phyloP scores from a whole-genome alignment of 2,888 invertebrate species.

The Drosophila austrosaltans region DNA sequence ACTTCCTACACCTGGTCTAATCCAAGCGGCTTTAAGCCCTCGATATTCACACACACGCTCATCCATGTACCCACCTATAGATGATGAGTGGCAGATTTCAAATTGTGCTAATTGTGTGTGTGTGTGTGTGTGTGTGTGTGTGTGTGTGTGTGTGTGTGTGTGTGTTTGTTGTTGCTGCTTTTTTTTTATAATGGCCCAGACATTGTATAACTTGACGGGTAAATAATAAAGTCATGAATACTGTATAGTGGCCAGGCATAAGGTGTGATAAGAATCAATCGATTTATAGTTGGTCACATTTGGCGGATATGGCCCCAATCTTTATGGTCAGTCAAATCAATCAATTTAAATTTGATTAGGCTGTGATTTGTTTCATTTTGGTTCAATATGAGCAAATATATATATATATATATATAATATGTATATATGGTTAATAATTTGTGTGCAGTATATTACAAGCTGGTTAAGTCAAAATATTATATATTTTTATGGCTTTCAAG shows the following conservation, averaged over 20 bases:
- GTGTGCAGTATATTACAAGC: conserved; percentile 27
- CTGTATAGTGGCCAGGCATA: background rate
- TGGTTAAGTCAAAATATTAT: conserved; percentile 39
- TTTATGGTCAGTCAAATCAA: conserved; percentile 49
- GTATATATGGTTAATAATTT: conserved; percentile 1
- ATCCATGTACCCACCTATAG: background rate
- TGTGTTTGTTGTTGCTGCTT: background rate
- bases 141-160: background rate
- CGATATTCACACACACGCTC: background rate
- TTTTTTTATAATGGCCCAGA: conserved; percentile 5
- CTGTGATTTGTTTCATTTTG: conserved; percentile 53
- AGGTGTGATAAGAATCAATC: conserved; percentile 6
- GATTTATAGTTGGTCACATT: conserved; percentile 4
- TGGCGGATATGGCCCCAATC: conserved; percentile 22
- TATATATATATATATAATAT: background rate
- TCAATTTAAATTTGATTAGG: conserved; percentile 76
- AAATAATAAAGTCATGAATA: conserved; percentile 3
- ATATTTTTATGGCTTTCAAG: conserved; percentile 43
- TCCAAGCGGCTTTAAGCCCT: conserved; percentile 1
- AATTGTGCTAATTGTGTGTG: conserved; percentile 3
- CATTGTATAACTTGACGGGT: conserved; percentile 4
- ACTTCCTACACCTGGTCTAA: conserved; percentile 3
- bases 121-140: background rate
- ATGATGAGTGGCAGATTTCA: conserved; percentile 8
- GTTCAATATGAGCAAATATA: background rate